Evolutionary conservation across 2,797 vertebrate genomes (phyloP), one percentile per base, ranked within the genome.

Genomic region (Oryzias dopingdopingensis): DNA sequence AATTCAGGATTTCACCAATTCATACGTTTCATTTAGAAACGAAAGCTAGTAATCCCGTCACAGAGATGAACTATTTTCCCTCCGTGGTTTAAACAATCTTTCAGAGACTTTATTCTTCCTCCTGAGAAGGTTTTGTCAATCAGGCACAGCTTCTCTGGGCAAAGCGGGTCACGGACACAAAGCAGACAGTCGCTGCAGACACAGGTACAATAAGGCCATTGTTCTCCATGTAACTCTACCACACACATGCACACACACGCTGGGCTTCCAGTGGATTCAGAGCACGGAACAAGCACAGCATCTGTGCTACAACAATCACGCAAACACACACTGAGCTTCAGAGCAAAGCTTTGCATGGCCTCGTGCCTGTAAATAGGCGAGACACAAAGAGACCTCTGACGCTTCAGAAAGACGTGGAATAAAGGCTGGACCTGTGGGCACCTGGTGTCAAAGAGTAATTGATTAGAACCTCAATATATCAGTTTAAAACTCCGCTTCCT

Each of bases 161-260:
- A 23, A 48, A 68, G 29, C 3, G 15, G 49, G 59, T 72, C 29
- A 47, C 29, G 24, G 2, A 37, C 50, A 47, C 46, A 32, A 42
- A 23, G 37, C 68, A 66, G 70, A 79, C 74, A 74, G 70, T 45
- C 56, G 72, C 76, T 68, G 54, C 59, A 69, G 67, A 77, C 46
- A 46, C 71, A 82, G 75, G 79, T 79, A 87, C 83, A 87, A 86
- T 83, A 52, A 58, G 59, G 24, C 81, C 43, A 54, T 85, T 88
- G 86, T 88, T 81, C 77, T 74, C 59, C 37, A 26, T 81, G 82
- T 81, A 85, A 85, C 76, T 64, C 71, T 51, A 74, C 17, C 70
- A 62, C 70, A 54, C 40, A 22, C n/a, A 32, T 42, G 48, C 41
- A 37, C 54, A 23, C 49, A n/a, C 6, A n/a, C 1, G 4, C 24